Percentiles rank a stretch among this genome's conserved stretches.
Conservation (phyloP, 1,140 invertebrate genomes). For the Alviniconcha marisindica region DNA sequence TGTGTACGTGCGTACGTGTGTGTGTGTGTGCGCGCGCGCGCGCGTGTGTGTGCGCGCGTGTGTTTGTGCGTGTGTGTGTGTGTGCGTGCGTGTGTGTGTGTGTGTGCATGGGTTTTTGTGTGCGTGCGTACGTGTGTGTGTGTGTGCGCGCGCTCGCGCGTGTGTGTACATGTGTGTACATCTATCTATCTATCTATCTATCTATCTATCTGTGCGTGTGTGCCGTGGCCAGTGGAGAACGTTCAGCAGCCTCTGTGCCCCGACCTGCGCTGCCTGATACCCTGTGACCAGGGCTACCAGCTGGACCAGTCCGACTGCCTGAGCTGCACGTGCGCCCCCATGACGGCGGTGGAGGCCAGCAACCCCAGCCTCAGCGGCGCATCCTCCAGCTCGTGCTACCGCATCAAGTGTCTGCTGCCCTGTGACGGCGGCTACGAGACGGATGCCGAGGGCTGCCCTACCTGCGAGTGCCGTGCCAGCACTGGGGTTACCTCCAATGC, state of each 20-base stretch:
- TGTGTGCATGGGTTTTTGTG: no score
- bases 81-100: not conserved
- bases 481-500: no score
- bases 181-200: no score
- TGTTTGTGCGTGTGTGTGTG: not conserved
- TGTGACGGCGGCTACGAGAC: not conserved
- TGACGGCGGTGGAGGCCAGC: not conserved
- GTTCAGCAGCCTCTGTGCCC: no score
- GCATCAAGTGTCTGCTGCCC: not conserved
- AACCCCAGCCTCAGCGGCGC: not conserved
- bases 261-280: not conserved
- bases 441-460: not conserved
- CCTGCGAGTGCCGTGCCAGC: not conserved
- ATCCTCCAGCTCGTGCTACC: not conserved
- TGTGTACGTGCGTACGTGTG: not conserved
- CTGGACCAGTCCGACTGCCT: not conserved
- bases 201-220: no score
- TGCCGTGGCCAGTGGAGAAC: no score
- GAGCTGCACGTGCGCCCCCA: not conserved
- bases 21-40: not conserved
- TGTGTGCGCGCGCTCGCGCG: no score
- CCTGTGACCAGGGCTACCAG: constrained; percentile 6
- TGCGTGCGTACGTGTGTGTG: not conserved
- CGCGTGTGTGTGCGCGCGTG: not conserved
- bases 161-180: no score